These are phyloP conservation scores for Colletes latitarsis DNA, from an alignment of 1,140 invertebrate genomes.

Conservation along the genomic window DNA sequence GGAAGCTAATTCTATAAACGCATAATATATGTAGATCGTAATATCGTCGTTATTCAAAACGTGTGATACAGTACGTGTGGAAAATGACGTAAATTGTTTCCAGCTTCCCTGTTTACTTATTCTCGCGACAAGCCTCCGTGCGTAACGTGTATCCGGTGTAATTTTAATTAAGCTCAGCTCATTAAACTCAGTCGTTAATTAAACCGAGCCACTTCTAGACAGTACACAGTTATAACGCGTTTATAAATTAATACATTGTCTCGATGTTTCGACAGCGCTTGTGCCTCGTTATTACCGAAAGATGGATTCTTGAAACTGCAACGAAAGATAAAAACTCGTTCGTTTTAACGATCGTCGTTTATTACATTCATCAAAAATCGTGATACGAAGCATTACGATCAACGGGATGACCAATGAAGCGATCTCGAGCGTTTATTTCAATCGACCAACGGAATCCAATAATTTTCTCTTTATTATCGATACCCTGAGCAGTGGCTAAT, in stretches of 20 bases:
- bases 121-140: conserved; percentile 9
- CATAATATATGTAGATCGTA: not conserved
- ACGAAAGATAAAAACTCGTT: not conserved
- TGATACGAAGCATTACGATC: not conserved
- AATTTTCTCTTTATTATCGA: conserved; percentile 41
- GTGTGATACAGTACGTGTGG: conserved; percentile 10
- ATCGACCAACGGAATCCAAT: conserved; percentile 35
- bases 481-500: conserved; percentile 27
- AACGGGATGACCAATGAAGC: conserved; percentile 4
- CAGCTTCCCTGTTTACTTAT: not conserved
- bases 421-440: conserved; percentile 27
- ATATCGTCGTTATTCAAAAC: not conserved
- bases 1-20: not conserved
- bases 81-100: conserved; percentile 33
- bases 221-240: not conserved
- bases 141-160: conserved; percentile 1
- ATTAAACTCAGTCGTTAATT: conserved; percentile 9
- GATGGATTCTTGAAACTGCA: not conserved
- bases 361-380: not conserved
- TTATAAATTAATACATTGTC: not conserved
- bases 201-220: not conserved
- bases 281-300: not conserved
- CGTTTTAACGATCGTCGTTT: not conserved
- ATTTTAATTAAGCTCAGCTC: conserved; percentile 6
- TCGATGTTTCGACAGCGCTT: not conserved